Evolutionary conservation across 2,888 invertebrate genomes (phyloP).

Genomic region (Blastobasis adustella): DNA sequence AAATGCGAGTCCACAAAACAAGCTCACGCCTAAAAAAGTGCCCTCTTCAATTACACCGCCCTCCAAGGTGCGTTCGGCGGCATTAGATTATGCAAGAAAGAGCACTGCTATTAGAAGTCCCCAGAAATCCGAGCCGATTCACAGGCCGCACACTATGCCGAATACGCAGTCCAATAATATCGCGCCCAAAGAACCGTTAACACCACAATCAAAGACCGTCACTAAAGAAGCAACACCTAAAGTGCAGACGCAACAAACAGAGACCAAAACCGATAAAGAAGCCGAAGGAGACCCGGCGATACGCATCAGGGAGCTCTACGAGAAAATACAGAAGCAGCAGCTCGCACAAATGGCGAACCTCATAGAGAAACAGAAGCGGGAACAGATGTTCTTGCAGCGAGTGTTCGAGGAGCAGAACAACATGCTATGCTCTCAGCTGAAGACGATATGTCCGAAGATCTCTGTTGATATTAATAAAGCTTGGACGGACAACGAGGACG

Average conservation of each 20-base stretch:
- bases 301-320: conserved; percentile 56
- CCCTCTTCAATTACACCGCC: background rate
- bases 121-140: background rate
- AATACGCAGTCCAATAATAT: background rate
- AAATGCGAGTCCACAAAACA: conserved; percentile 3
- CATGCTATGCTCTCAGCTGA: conserved; percentile 67
- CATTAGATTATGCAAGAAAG: background rate
- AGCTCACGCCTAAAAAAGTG: conserved; percentile 1
- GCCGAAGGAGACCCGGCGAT: conserved; percentile 51
- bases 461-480: conserved; percentile 50
- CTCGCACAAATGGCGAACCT: conserved; percentile 76
- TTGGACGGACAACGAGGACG: conserved; percentile 43
- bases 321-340: conserved; percentile 77
- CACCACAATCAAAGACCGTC: background rate
- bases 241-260: conserved; percentile 2
- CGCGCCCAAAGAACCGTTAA: background rate
- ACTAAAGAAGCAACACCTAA: conserved; percentile 23
- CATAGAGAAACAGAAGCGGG: conserved; percentile 77
- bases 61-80: background rate
- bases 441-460: conserved; percentile 56
- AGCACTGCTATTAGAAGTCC: background rate
- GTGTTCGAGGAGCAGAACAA: conserved; percentile 80
- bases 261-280: conserved; percentile 11
- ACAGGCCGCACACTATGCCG: background rate
- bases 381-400: conserved; percentile 77